phyloP scores from a whole-genome alignment of 2,888 invertebrate species.

The Chorisops tibialis region DNA sequence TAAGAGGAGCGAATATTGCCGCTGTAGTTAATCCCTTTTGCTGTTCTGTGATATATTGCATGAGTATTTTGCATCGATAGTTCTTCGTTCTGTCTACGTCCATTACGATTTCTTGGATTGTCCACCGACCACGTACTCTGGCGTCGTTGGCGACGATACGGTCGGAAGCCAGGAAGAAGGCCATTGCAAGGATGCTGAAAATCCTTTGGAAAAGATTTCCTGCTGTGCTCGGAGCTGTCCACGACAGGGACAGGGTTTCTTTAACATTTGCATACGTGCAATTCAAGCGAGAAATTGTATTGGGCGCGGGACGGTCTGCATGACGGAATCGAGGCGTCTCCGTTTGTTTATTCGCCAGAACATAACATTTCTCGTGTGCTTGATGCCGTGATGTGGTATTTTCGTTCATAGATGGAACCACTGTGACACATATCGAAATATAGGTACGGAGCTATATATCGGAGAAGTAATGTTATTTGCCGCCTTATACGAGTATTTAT shows the following conservation, averaged over 20 bases:
- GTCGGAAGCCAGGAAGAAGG: neutral
- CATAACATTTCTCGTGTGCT: neutral
- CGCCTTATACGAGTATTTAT: constrained; percentile 31
- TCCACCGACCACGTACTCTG: too few relatives aligned
- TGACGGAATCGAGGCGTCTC: constrained; percentile 8
- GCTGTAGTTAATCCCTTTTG: neutral
- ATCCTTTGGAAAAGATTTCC: neutral
- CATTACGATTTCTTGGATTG: too few relatives aligned
- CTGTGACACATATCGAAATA: too few relatives aligned
- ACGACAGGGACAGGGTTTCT: neutral
- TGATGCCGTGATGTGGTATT: too few relatives aligned
- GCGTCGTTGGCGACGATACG: too few relatives aligned
- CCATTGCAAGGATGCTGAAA: neutral
- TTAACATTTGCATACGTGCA: constrained; percentile 13
- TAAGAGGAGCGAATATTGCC: neutral
- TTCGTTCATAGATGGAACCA: too few relatives aligned
- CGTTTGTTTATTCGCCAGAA: neutral
- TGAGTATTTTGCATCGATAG: neutral
- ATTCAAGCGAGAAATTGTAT: neutral
- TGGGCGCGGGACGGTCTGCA: neutral
- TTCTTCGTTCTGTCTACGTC: too few relatives aligned
- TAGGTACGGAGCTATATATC: neutral
- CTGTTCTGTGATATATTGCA: neutral
- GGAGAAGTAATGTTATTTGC: constrained; percentile 3
- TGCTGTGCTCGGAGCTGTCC: neutral